Evolutionary conservation across 2,113 vertebrate genomes (phyloP).

Genomic region (Cygnus atratus): DNA sequence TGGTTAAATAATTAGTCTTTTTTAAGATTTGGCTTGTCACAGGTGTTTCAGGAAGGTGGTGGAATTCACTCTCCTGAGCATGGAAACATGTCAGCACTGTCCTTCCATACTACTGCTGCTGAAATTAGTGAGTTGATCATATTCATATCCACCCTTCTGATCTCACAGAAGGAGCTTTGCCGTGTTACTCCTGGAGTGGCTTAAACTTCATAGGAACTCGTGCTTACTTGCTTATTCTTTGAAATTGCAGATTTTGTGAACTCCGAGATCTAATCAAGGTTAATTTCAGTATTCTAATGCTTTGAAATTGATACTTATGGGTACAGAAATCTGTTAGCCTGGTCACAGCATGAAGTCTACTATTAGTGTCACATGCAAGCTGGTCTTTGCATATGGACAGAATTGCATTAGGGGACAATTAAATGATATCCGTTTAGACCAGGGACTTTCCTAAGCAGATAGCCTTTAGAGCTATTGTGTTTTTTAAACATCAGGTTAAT

Average conservation of each 20-base stretch:
- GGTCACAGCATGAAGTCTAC: constrained; percentile 33
- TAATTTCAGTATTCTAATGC: background rate
- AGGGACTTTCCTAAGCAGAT: constrained; percentile 51
- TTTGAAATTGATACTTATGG: constrained; percentile 35
- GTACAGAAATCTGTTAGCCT: constrained; percentile 14
- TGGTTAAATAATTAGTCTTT: background rate
- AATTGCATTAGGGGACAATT: constrained; percentile 43
- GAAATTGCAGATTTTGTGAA: background rate
- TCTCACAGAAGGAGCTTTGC: background rate
- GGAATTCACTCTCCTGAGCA: background rate
- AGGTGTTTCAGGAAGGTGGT: background rate
- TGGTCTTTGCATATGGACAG: constrained; percentile 67
- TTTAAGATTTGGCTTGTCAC: background rate
- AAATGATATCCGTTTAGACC: constrained; percentile 35
- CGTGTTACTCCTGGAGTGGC: background rate
- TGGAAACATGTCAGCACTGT: background rate
- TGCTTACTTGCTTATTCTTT: background rate
- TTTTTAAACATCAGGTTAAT: constrained; percentile 74
- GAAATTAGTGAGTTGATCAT: background rate
- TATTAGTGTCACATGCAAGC: constrained; percentile 35
- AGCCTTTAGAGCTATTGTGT: constrained; percentile 46
- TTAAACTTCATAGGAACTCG: background rate
- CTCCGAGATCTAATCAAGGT: constrained; percentile 14
- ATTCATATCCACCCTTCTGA: background rate
- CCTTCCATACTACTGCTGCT: background rate